Base-by-base conservation (phyloP, 2,797 vertebrate genomes). In the Coregonus suidteri region DNA sequence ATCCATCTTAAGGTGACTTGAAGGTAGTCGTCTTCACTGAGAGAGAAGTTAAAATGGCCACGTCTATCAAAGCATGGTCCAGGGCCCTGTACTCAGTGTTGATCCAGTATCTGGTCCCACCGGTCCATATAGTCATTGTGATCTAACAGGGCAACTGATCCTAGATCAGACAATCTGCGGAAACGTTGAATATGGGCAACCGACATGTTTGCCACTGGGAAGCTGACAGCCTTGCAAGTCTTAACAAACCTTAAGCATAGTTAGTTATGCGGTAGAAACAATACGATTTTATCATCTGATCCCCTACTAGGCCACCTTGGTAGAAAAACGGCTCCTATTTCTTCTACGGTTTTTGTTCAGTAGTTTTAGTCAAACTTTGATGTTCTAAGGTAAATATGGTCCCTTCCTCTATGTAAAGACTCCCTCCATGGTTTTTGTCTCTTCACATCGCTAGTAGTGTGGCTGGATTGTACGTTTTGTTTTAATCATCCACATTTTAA, bases 1-100 rank as follows among this genome's bases (percentile, higher is more conserved):
- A 69, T 71, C 62, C 70, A 72, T 73, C 66, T 84, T 77, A 73
- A 20, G 53, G 52, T 71, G 81, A 72, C 30, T 77, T 15, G 53
- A 80, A 68, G 41, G 67, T 74, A 59, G 20, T 83, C 35, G 20
- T 83, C 51, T 70, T 70, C 65, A 35, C 75, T 79, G 16, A 64
- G 37, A 35, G 35, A 3, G 25, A 14, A 67, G 52, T 59, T 51
- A 66, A 66, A 75, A 75, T 66, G 25, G 35, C 16, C 14, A 16
- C 66, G 6, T 69, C 56, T 20, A 59, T 59, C 56, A 59, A 7
- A 20, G 56, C n/a, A n/a, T 62, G 56, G 56, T n/a, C 18, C 68
- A 47, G 18, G 68, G n/a, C 16, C 68, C 68, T 71, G 37, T 51
- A 3, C n/a, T 20, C n/a, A n/a, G n/a, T 6, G 56, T 9, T n/a